These are phyloP conservation scores for Drosophila kurseongensis DNA, from an alignment of 1,140 invertebrate genomes.

Conservation along the genomic window DNA sequence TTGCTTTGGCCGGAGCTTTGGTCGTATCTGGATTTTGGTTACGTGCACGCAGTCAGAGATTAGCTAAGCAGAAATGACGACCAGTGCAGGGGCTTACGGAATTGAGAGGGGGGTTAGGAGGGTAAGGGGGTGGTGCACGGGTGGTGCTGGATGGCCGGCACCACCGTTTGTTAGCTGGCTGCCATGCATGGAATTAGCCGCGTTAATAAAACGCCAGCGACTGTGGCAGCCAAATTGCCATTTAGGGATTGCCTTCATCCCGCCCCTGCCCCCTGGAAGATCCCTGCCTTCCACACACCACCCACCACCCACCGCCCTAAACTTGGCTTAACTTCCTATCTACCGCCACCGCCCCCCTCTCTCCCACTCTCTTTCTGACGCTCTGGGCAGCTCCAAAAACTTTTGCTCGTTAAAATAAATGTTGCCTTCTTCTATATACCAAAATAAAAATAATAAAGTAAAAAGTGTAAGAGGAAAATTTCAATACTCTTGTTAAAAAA, in stretches of 20 bases:
- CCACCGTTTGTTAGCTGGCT: conserved; percentile 1
- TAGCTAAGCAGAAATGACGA: conserved; percentile 78
- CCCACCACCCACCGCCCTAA: background rate
- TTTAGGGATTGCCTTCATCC: conserved; percentile 63
- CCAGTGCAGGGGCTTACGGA: conserved; percentile 20
- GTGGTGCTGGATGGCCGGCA: background rate
- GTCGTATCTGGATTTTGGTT: conserved; percentile 44
- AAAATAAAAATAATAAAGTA: conserved; percentile 25
- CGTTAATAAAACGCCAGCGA: conserved; percentile 74
- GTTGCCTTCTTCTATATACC: conserved; percentile 49
- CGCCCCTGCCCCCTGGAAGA: background rate
- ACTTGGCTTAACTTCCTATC: conserved; percentile 22
- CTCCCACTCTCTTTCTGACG: background rate
- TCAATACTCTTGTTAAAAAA: conserved; percentile 2
- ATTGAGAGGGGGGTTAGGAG: conserved; percentile 20
- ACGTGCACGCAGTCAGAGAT: conserved; percentile 70
- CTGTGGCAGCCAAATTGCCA: conserved; percentile 69
- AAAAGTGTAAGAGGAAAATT: background rate
- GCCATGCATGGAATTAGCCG: conserved; percentile 64
- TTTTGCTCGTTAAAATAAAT: conserved; percentile 80
- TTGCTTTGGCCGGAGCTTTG: conserved; percentile 12
- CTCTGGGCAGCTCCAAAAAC: conserved; percentile 56
- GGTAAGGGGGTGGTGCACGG: background rate
- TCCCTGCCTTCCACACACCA: background rate
- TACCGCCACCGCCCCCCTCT: background rate